Base-by-base conservation (phyloP, 2,888 invertebrate genomes). In the Sarcophaga carnaria region DNA sequence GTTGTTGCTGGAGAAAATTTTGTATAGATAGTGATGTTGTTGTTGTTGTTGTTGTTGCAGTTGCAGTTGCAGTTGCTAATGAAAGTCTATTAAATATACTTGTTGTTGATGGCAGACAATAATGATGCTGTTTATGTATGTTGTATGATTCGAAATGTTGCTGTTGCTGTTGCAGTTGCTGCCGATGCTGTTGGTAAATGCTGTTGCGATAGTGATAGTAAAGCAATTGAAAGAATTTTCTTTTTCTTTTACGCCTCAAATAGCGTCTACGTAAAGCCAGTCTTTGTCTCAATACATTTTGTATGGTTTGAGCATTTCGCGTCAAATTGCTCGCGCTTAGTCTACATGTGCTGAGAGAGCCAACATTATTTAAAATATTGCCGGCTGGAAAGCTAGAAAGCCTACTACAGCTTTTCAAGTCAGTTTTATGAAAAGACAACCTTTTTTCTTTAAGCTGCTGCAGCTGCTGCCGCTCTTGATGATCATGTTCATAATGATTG, bases 211-310 rank as follows among this genome's bases (percentile, higher is more conserved):
- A 12, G 12, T 70, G 71, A n/a, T 22, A 75, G 22, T 47, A 47
- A 8, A 17, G 80, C 45, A 47, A 47, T 14, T 45, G 79, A 45
- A 67, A 70, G 45, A 59, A 79, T 87, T 87, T 87, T 87, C 87
- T 87, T 87, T 87, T 87, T 81, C 87, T 78, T 81, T 87, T 87
- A 47, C 87, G 87, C 37, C 81, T 75, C 25, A 84, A 71, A 25
- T 87, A 87, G 27, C 87, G 87, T 84, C 76, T 87, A 66, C 84
- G 79, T 81, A 87, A 76, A 78, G 84, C 87, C 87, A 87, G 87
- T 87, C 87, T 87, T 87, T 87, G 87, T 87, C 84, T 87, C 54
- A 85, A 80, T 67, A 80, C 82, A 77, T 82, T 85, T 75, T 74
- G 71, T 77, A n/a, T 25, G 14, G 78, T 77, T 59, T 69, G 63